phyloP scores from a whole-genome alignment of 35 echinoderm and acorn worm genomes.

The Stichopus chloronotus region DNA sequence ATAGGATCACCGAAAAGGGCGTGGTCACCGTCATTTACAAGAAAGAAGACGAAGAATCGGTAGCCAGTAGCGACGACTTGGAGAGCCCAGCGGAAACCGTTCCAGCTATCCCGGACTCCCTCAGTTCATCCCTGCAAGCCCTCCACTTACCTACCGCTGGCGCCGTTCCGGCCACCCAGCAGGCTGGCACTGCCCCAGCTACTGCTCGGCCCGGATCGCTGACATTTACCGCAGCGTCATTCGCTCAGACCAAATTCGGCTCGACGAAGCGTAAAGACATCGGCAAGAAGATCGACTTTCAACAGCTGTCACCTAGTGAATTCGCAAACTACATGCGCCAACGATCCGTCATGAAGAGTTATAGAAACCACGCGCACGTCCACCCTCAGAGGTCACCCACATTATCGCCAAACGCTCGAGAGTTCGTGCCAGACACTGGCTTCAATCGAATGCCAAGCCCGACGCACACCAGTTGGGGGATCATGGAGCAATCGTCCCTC shows the following conservation, averaged over 20 bases:
- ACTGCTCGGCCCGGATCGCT: slow-evolving; percentile 68
- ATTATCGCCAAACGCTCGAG: slow-evolving; percentile 72
- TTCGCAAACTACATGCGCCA: slow-evolving; percentile 98
- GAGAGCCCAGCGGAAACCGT: slow-evolving; percentile 45
- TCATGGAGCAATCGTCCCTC: slow-evolving; percentile 47
- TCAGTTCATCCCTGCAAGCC: slow-evolving; percentile 71
- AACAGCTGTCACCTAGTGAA: slow-evolving; percentile 95
- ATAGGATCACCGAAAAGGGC: slow-evolving; percentile 90
- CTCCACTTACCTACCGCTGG: slow-evolving; percentile 45
- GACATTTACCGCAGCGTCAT: slow-evolving; percentile 93
- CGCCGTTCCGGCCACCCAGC: not conserved
- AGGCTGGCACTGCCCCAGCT: not conserved
- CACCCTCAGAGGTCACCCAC: slow-evolving; percentile 76
- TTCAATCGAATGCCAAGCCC: slow-evolving; percentile 61
- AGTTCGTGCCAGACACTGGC: slow-evolving; percentile 61
- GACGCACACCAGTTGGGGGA: slow-evolving; percentile 58
- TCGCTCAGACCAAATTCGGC: slow-evolving; percentile 99
- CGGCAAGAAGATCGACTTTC: slow-evolving; percentile 90
- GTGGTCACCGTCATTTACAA: slow-evolving; percentile 89
- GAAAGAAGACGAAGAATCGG: slow-evolving; percentile 59
- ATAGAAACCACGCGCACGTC: slow-evolving; percentile 69
- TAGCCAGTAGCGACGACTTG: slow-evolving; percentile 43
- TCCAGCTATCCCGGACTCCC: slow-evolving; percentile 54
- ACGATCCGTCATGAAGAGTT: slow-evolving; percentile 95
- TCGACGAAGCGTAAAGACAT: slow-evolving; percentile 95